These are phyloP conservation scores for Aptenodytes forsteri DNA, from an alignment of 2,113 vertebrate genomes.

Conservation along the genomic window DNA sequence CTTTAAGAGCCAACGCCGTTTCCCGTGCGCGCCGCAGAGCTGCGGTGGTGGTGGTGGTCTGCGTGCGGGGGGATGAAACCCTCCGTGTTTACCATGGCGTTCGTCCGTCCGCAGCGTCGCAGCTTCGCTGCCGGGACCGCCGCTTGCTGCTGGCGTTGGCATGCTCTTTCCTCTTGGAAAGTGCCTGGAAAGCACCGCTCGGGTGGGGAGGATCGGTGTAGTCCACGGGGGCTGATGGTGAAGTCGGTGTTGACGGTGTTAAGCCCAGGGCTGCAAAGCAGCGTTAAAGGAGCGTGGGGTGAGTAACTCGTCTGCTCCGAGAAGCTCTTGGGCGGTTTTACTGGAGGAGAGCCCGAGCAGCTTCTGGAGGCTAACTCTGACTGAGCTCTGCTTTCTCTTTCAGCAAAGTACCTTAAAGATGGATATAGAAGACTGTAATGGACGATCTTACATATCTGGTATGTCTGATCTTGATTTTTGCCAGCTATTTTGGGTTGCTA, in stretches of 20 bases:
- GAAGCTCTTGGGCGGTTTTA: neutral
- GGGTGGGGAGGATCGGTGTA: rapidly evolving
- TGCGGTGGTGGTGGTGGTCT: neutral
- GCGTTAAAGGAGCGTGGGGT: neutral
- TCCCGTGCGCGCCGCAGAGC: neutral
- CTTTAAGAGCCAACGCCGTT: neutral
- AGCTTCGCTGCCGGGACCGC: neutral
- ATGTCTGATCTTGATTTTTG: conserved; percentile 24
- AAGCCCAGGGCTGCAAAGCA: neutral
- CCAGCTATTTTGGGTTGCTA: neutral
- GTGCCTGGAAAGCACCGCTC: neutral
- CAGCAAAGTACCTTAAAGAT: conserved; percentile 85
- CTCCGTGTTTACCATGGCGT: neutral
- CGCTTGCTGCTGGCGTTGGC: neutral
- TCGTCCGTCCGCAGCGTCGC: neutral
- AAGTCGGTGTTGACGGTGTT: neutral
- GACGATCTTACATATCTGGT: conserved; percentile 89
- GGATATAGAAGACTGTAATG: conserved; percentile 94
- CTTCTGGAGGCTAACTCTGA: conserved; percentile 16
- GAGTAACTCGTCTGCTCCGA: neutral
- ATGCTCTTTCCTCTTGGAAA: neutral
- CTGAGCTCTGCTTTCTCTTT: conserved; percentile 56
- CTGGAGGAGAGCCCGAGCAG: neutral
- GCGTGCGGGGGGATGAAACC: neutral
- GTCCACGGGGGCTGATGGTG: rapidly evolving